A percentile compares a stretch with the other conserved stretches of the same genome.
Conservation (phyloP, 2,797 vertebrate species). For the Rhinichthys osculus region DNA sequence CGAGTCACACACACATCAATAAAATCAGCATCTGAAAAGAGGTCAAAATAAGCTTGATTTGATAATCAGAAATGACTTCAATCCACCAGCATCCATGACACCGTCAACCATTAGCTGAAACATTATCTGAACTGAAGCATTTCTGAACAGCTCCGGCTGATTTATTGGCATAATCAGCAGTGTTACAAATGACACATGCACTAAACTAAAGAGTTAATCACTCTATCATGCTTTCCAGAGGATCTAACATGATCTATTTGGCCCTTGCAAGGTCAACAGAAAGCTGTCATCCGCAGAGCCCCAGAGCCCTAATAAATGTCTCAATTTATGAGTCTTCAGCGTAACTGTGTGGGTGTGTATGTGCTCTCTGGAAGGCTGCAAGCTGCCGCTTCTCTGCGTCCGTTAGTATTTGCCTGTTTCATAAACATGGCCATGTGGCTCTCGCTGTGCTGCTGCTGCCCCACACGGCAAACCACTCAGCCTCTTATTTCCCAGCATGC, state of each 20-base stretch:
- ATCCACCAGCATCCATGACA: constrained; percentile 4
- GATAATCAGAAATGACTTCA: neutral
- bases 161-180: constrained; percentile 1
- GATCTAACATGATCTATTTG: constrained; percentile 26
- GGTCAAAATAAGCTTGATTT: neutral
- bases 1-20: constrained; percentile 12
- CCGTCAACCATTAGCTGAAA: neutral
- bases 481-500: constrained; percentile 78
- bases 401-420: constrained; percentile 47
- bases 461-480: constrained; percentile 75
- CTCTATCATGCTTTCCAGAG: constrained; percentile 14
- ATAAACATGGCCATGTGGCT: constrained; percentile 78
- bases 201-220: constrained; percentile 32
- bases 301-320: constrained; percentile 53
- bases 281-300: constrained; percentile 28
- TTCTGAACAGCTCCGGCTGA: neutral
- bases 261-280: constrained; percentile 46
- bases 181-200: constrained; percentile 32
- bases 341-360: constrained; percentile 31
- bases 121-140: neutral
- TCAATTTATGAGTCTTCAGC: constrained; percentile 60
- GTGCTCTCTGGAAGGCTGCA: constrained; percentile 27
- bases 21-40: constrained; percentile 12
- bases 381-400: constrained; percentile 43
- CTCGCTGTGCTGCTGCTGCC: constrained; percentile 71